Conservation (phyloP, 2,888 invertebrate species). For the Megastigmus dorsalis region DNA sequence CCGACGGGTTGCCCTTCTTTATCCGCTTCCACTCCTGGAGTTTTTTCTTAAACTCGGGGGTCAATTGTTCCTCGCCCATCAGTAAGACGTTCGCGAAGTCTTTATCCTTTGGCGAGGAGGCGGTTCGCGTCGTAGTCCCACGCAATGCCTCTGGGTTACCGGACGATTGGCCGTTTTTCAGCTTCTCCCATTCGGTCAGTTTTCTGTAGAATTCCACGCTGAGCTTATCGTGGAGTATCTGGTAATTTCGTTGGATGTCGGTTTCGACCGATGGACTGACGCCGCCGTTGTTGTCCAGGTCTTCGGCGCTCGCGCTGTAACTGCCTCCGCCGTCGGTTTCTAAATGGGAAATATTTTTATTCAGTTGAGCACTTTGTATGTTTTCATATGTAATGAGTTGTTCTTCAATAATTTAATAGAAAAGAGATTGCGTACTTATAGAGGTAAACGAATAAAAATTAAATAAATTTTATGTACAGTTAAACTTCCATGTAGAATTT, state of each 20-base stretch:
- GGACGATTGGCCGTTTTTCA: no score
- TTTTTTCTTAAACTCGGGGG: conserved; percentile 88
- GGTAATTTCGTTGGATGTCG: conserved; percentile 84
- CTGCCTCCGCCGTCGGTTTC: conserved; percentile 59
- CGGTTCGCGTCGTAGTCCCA: no score
- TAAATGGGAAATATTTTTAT: no score
- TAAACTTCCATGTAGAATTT: no score
- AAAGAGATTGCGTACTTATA: no score
- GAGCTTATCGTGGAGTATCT: conserved; percentile 83
- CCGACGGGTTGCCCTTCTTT: conserved; percentile 73
- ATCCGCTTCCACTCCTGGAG: conserved; percentile 90
- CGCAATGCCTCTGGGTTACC: no score
- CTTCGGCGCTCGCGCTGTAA: conserved; percentile 65
- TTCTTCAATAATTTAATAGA: no score
- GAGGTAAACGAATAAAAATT: no score
- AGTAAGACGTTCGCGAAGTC: conserved; percentile 65
- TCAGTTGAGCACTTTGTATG: no score
- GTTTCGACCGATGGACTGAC: conserved; percentile 73
- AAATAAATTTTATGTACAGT: no score
- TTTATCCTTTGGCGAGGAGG: conserved; percentile 53
- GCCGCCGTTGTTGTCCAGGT: conserved; percentile 58
- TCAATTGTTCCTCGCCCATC: conserved; percentile 81
- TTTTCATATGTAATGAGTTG: no score
- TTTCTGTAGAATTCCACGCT: conserved; percentile 85
- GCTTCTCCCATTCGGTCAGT: conserved; percentile 79